These are phyloP conservation scores for Chelon labrosus DNA, from an alignment of 2,797 vertebrate genomes.

Conservation along the genomic window DNA sequence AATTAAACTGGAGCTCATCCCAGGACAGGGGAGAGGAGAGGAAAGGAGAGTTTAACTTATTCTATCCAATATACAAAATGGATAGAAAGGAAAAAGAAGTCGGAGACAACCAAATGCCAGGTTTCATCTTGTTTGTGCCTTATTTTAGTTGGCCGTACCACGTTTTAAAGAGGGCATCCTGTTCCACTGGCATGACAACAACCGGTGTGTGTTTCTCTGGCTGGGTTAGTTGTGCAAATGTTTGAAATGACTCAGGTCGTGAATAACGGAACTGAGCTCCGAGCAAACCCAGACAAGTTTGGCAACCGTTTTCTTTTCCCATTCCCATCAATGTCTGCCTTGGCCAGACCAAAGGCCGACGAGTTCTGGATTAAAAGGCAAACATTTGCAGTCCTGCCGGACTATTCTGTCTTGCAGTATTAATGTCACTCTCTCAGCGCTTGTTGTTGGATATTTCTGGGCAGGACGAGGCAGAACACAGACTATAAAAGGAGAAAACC, in stretches of 20 bases:
- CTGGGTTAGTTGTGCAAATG: conserved; percentile 65
- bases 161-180: conserved; percentile 53
- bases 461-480: conserved; percentile 63
- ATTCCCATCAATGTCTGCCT: conserved; percentile 76
- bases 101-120: conserved; percentile 37
- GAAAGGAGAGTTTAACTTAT: conserved; percentile 32
- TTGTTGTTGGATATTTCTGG: conserved; percentile 74
- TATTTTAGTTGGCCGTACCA: conserved; percentile 19
- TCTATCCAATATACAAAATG: conserved; percentile 34
- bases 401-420: conserved; percentile 74
- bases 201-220: conserved; percentile 52
- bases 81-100: conserved; percentile 11
- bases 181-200: conserved; percentile 54
- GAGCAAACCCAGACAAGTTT: conserved; percentile 69
- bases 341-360: conserved; percentile 73
- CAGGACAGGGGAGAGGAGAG: conserved; percentile 58
- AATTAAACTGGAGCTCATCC: conserved; percentile 84
- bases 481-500: conserved; percentile 63
- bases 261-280: conserved; percentile 66
- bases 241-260: conserved; percentile 68
- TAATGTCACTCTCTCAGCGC: conserved; percentile 77
- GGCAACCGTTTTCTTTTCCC: conserved; percentile 77
- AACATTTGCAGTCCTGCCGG: conserved; percentile 78
- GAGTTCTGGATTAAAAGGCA: conserved; percentile 78
- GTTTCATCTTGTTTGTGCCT: conserved; percentile 44